phyloP scores from a whole-genome alignment of 1,140 invertebrate genomes.

The Drosophila ironensis region DNA sequence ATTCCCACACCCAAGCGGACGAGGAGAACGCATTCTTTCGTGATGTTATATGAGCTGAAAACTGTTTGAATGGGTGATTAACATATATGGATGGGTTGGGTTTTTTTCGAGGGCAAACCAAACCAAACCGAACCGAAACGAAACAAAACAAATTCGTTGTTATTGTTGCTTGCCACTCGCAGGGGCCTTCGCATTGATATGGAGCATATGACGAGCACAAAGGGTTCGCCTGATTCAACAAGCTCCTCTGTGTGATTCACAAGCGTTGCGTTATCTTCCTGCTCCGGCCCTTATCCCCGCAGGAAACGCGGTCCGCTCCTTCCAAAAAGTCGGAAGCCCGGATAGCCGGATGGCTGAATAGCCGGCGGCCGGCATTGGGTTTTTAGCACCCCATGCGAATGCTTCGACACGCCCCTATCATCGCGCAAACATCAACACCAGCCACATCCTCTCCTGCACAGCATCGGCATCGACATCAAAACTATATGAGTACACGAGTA shows the following conservation, averaged over 20 bases:
- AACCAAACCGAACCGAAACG: not conserved
- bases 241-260: slow-evolving; percentile 27
- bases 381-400: slow-evolving; percentile 40
- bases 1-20: slow-evolving; percentile 14
- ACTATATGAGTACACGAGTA: too few species aligned
- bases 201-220: slow-evolving; percentile 32
- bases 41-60: slow-evolving; percentile 63
- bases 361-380: slow-evolving; percentile 31
- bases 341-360: too few species aligned
- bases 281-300: slow-evolving; percentile 17
- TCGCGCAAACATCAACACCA: slow-evolving; percentile 28
- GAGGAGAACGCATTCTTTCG: slow-evolving; percentile 38
- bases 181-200: slow-evolving; percentile 28
- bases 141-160: slow-evolving; percentile 23
- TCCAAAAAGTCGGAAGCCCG: slow-evolving; percentile 2
- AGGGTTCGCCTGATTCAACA: slow-evolving; percentile 42
- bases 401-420: slow-evolving; percentile 45
- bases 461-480: not conserved
- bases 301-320: slow-evolving; percentile 39
- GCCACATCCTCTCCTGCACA: not conserved
- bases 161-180: slow-evolving; percentile 12
- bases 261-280: slow-evolving; percentile 34
- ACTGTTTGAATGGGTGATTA: slow-evolving; percentile 68
- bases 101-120: not conserved
- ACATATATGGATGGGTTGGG: slow-evolving; percentile 57